A percentile compares a stretch with the other conserved stretches of the same genome.
These are phyloP conservation scores for Propithecus deckenii DNA, from an alignment of 2,797 vertebrate species.

Conservation along the genomic window DNA sequence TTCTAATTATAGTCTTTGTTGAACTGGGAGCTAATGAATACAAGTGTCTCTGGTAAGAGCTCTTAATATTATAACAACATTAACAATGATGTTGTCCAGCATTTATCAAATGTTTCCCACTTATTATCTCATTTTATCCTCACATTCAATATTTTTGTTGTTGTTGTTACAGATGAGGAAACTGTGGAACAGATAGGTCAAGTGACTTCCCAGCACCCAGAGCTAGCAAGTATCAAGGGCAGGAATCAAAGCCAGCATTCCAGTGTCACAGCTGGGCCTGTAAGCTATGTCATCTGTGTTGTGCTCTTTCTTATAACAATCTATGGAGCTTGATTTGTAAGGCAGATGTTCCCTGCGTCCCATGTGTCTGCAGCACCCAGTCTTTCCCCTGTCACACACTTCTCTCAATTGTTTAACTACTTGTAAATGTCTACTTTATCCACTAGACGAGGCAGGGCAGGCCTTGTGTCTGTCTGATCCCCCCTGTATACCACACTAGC, in stretches of 20 bases:
- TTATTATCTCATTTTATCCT: not conserved
- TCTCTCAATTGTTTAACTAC: not conserved
- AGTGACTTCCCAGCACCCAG: not conserved
- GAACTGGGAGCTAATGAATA: not conserved
- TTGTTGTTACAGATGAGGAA: not conserved
- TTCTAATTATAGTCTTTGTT: not conserved
- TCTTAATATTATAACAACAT: not conserved
- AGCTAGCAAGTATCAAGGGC: not conserved
- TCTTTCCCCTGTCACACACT: not conserved
- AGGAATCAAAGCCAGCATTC: not conserved
- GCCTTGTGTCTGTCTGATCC: not conserved
- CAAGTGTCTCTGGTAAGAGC: not conserved
- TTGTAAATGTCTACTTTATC: not conserved
- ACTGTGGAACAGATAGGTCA: not conserved
- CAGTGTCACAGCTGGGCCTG: not conserved
- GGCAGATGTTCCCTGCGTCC: not conserved
- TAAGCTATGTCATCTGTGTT: not conserved
- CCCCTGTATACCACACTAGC: not conserved
- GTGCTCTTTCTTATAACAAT: not conserved
- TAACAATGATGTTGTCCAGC: not conserved
- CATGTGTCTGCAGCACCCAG: not conserved
- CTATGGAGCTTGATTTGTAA: not conserved
- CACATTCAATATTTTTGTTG: not conserved
- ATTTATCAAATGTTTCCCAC: slow-evolving; percentile 17
- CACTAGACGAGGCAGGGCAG: not conserved